Percentiles rank a stretch among this genome's conserved stretches.
phyloP scores from a whole-genome alignment of 2,797 vertebrate genomes.

The Mustela erminea region DNA sequence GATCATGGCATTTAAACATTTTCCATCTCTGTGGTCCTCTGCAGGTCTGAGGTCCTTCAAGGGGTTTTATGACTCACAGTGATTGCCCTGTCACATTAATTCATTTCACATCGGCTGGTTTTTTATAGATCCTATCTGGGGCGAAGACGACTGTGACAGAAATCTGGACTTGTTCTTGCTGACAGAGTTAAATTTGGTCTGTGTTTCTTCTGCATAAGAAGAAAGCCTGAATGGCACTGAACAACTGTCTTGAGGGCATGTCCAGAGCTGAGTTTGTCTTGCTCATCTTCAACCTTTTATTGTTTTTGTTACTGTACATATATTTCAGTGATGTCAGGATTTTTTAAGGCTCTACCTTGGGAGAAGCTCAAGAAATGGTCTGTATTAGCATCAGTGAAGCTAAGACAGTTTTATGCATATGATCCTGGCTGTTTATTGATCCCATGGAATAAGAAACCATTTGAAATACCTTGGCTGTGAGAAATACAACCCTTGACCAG shows the following conservation, averaged over 20 bases:
- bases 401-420: conserved; percentile 57
- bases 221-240: background rate
- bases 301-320: conserved; percentile 44
- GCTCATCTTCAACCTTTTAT: conserved; percentile 55
- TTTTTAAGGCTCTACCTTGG: conserved; percentile 61
- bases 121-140: conserved; percentile 10
- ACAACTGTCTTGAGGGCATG: conserved; percentile 35
- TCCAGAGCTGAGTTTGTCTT: background rate
- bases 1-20: background rate
- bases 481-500: conserved; percentile 69
- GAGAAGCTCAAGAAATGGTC: conserved; percentile 52
- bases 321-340: conserved; percentile 61
- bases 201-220: conserved; percentile 29
- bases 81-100: conserved; percentile 18
- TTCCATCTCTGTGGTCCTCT: background rate
- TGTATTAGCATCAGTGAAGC: background rate
- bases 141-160: background rate
- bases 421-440: conserved; percentile 67
- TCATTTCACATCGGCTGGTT: conserved; percentile 8
- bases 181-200: conserved; percentile 59
- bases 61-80: background rate
- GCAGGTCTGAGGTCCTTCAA: background rate
- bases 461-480: conserved; percentile 47
- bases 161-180: conserved; percentile 51
- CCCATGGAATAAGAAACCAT: conserved; percentile 60